phyloP scores from a whole-genome alignment of 2,797 vertebrate genomes.

The Esox masquinongy region DNA sequence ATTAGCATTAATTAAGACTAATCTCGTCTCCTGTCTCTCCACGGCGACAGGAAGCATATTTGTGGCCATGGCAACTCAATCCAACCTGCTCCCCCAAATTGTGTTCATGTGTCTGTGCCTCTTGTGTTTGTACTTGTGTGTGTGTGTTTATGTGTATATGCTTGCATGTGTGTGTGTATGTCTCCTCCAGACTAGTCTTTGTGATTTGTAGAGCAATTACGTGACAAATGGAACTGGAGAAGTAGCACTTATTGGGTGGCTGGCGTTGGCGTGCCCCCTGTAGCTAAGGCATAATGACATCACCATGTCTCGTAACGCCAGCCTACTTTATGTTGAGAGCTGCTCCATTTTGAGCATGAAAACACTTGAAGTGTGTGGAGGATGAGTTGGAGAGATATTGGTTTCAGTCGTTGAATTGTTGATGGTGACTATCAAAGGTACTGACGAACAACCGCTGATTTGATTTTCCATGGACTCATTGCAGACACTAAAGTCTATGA shows the following conservation, averaged over 20 bases:
- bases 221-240: slow-evolving; percentile 48
- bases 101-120: slow-evolving; percentile 18
- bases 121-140: background rate
- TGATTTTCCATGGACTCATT: no score
- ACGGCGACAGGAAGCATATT: slow-evolving; percentile 53
- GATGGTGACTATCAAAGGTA: background rate
- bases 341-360: background rate
- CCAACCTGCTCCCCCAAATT: slow-evolving; percentile 28
- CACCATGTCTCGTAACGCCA: background rate
- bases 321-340: background rate
- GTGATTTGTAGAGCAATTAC: slow-evolving; percentile 69
- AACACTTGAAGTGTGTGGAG: background rate
- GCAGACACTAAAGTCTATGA: no score
- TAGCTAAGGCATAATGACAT: slow-evolving; percentile 46
- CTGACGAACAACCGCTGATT: background rate
- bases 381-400: background rate
- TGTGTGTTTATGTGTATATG: background rate
- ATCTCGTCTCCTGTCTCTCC: slow-evolving; percentile 48
- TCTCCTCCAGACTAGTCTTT: slow-evolving; percentile 46
- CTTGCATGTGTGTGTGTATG: background rate
- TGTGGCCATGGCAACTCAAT: slow-evolving; percentile 63
- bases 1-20: slow-evolving; percentile 55
- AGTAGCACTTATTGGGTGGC: slow-evolving; percentile 48
- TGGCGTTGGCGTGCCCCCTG: slow-evolving; percentile 31
- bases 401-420: background rate